Conservation (phyloP, 2,797 vertebrate genomes). For the Xenopus petersii region DNA sequence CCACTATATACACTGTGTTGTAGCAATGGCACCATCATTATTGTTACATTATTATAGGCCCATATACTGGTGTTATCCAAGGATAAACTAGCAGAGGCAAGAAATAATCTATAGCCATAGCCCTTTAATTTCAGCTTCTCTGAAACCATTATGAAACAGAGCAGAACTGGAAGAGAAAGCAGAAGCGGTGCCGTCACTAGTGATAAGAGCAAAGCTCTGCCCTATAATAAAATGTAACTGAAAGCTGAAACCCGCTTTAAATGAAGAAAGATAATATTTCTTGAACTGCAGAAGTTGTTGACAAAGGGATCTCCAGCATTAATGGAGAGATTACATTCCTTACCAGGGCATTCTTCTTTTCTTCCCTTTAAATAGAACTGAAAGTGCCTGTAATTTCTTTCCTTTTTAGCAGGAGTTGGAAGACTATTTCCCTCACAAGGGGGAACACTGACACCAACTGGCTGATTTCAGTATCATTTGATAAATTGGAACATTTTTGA, state of each 20-base stretch:
- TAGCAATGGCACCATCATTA: too few species aligned
- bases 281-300: conserved; percentile 28
- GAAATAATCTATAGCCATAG: too few species aligned
- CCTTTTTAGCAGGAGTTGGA: neutral
- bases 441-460: conserved; percentile 35
- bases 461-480: neutral
- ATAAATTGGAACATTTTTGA: too few species aligned
- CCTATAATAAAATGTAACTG: neutral
- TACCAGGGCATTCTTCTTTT: neutral
- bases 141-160: too few species aligned
- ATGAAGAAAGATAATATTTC: conserved; percentile 9
- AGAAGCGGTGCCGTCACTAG: too few species aligned
- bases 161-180: too few species aligned
- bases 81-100: too few species aligned
- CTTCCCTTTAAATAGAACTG: conserved; percentile 5
- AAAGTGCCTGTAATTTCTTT: conserved; percentile 12
- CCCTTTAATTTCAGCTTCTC: too few species aligned
- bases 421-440: neutral
- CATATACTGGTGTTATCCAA: too few species aligned
- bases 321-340: conserved; percentile 23
- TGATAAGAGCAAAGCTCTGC: neutral
- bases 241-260: neutral
- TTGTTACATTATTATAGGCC: too few species aligned
- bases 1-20: too few species aligned
- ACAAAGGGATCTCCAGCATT: conserved; percentile 31